Evolutionary conservation across 2,113 vertebrate genomes (phyloP), one percentile per base, ranked within the genome.

Genomic region (Alligator mississippiensis): DNA sequence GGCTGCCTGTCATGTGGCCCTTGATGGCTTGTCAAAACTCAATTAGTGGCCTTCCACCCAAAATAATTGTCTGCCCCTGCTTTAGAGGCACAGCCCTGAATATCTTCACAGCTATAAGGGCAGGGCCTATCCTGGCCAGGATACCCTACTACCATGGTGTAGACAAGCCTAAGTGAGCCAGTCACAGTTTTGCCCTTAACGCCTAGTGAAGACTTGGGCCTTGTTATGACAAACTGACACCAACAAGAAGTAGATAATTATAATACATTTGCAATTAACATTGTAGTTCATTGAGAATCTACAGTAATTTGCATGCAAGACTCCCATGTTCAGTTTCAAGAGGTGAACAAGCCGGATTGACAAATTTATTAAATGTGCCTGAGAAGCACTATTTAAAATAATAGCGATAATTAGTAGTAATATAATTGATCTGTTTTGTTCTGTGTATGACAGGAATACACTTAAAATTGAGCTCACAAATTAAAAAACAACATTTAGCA

Each of bases 401-500:
- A 96, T 94, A 94, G 93, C 92, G 96, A 96, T 94, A 94, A 97
- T 97, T 96, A 97, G 95, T 66, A 90, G 82, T 91, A 94, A 94
- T 95, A 94, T 87, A 96, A 96, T 96, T 96, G 95, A 95, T 97
- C 93, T 96, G 85, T 92, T 95, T 96, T 91, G 84, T 90, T 91
- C 88, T n/a, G 80, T 95, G 84, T 89, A 84, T 94, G 94, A 96
- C 95, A 96, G 96, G 94, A 97, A 95, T 93, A 95, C 89, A 89
- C 88, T 97, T 93, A 72, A 85, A 93, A 96, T 86, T 85, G 95
- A 95, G 84, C 82, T 82, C 93, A 89, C 94, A 90, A 92, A 97
- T 95, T 95, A 91, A 92, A 47, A 47, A 90, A 92, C 78, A 89
- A 72, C 92, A 87, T 93, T 96, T 97, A 96, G 90, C 90, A 92